Conservation (phyloP, 2,113 vertebrate genomes). For the Thinocorus orbignyianus region DNA sequence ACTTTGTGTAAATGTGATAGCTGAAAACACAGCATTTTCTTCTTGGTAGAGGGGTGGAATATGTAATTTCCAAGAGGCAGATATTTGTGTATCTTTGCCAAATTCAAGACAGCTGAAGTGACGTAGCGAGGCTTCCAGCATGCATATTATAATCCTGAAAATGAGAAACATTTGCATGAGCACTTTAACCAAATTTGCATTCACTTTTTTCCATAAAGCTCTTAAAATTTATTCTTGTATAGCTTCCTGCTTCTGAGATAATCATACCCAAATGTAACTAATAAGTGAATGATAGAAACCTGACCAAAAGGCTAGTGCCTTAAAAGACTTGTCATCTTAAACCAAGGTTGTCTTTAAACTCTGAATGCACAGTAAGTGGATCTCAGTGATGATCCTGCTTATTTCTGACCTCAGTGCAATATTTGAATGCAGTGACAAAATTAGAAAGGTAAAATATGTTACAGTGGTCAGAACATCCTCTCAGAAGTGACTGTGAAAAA, state of each 20-base stretch:
- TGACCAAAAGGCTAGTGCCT: not conserved
- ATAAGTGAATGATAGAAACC: not conserved
- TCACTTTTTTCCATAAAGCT: not conserved
- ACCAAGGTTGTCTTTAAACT: not conserved
- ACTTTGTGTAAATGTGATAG: not conserved
- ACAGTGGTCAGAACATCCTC: not conserved
- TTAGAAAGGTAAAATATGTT: not conserved
- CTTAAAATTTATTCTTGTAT: not conserved
- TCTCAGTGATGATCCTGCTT: not conserved
- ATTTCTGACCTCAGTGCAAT: not conserved
- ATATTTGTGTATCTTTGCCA: not conserved
- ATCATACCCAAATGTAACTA: not conserved
- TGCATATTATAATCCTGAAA: not conserved
- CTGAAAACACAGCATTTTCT: not conserved
- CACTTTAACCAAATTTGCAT: not conserved
- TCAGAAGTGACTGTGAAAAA: not conserved
- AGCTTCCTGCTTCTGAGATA: not conserved
- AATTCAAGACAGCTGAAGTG: not conserved
- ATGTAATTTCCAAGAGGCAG: not conserved
- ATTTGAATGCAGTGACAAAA: not conserved
- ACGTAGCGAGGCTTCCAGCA: not conserved
- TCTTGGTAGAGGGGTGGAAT: not conserved
- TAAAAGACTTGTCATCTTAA: not conserved
- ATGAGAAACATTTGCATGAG: not conserved
- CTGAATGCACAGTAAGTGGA: not conserved